Base-by-base conservation (phyloP, 2,113 vertebrate species). In the Camelus dromedarius region DNA sequence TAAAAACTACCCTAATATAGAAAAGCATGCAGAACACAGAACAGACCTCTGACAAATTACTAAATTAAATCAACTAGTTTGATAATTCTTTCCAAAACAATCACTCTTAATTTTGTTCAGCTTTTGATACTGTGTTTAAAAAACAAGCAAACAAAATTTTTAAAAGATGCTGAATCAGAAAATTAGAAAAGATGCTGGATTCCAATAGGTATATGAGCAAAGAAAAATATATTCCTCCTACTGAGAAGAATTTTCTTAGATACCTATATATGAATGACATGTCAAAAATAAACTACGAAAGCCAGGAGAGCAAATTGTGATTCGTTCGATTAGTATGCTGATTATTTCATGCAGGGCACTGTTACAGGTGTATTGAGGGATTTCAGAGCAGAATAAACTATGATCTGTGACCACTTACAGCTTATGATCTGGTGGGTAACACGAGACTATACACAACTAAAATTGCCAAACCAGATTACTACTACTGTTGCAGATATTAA, bases 141-240 rank as follows among this genome's bases (percentile, higher is more conserved):
- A 67, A 73, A 15, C 35, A 86, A 94, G 69, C 5, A 56, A 42
- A 77, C 16, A 84, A 77, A 92, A 96, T 46, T 89, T 26, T 77
- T 72, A 70, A 72, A 73, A 46, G 14, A 13, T 67, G 13, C n/a
- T 86, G 54, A 67, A 79, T 88, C 72, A 81, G 52, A 38, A 52
- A 83, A 60, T 77, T 72, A 90, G 32, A 70, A 72, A 73, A 46
- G 14, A 13, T 67, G 13, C n/a, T 86, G 54, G 67, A 79, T 88
- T 91, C n/a, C 54, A 6, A 67, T 30, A 85, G 75, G 50, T 30
- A 64, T 26, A 42, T 7, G 7, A n/a, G 8, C 6, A 50, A 50
- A 88, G 11, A 69, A 67, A 90, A 38, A 54, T 20, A 26, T 15
- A 10, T 32, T 92, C 69, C n/a, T 79, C 56, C 56, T 67, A n/a